Evolutionary conservation across 2,888 invertebrate species (phyloP), one percentile per base, ranked within the genome.

Genomic region (Diadromus collaris): DNA sequence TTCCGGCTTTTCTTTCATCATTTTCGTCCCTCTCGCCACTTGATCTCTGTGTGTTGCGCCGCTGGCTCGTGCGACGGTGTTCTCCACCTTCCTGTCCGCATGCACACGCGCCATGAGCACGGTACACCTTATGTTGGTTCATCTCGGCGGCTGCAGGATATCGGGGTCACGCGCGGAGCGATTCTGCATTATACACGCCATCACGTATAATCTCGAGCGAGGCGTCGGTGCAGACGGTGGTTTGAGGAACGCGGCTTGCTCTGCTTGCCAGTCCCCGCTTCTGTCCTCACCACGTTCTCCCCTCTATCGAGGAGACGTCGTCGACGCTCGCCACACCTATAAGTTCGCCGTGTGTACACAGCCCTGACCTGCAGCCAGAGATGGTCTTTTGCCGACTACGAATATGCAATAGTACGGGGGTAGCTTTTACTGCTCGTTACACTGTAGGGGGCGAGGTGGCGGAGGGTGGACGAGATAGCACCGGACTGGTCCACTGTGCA

Each of bases 181-280:
- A 79, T 34, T 81, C 80, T 71, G 81, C 82, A 83, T 87, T 85
- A 83, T 86, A 83, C 83, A 85, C 81, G 81, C 83, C 81, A 83
- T 84, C 82, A 76, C 77, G 78, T 83, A 86, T 84, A 85, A 87
- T 85, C 80, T 78, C 70, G 76, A 51, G 58, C 71, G 73, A 63
- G 61, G 75, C 70, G 78, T 71, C 56, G 73, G 65, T 65, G 63
- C 54, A 76, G 67, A 73, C 70, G 79, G 76, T 65, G 56, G 63
- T 54, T 74, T 77, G 61, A 67, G 80, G 61, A 44, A 63, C 70
- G 67, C 60, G 54, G 51, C 56, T 64, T 64, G 54, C 32, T 34
- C 56, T 38, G n/a, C 41, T 48, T 60, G 21, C 34, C 48, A 61
- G 38, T 44, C 60, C 46, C 51, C 27, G 38, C 24, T 27, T 6